These are phyloP conservation scores for Coelopa pilipes DNA, from an alignment of 2,888 invertebrate species.

Conservation along the genomic window DNA sequence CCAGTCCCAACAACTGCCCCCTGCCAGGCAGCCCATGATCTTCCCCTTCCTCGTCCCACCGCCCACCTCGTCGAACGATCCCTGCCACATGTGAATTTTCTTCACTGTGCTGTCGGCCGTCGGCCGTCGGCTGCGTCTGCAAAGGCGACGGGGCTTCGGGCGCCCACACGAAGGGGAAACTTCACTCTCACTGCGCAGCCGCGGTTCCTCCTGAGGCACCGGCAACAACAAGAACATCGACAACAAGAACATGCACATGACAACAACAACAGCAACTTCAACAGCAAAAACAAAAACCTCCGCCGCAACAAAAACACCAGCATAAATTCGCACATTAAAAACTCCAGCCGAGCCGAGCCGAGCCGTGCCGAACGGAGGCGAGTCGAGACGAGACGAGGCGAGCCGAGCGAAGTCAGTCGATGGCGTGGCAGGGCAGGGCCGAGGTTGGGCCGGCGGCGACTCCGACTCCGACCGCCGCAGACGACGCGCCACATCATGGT, in stretches of 20 bases:
- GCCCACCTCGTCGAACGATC: no score
- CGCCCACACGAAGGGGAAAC: slow-evolving; percentile 12
- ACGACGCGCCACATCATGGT: slow-evolving; percentile 15
- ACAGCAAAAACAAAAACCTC: not conserved
- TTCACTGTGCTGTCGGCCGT: no score
- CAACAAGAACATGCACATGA: not conserved
- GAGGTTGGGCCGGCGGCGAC: no score
- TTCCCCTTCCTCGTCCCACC: no score
- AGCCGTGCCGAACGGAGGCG: not conserved
- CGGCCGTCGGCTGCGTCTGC: slow-evolving; percentile 19
- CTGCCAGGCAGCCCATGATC: no score
- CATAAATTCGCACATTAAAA: not conserved
- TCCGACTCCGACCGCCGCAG: no score
- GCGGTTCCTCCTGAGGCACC: not conserved
- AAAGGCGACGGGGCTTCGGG: not conserved
- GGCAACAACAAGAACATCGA: not conserved
- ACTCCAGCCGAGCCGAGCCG: not conserved
- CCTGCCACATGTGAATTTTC: no score
- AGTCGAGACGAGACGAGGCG: no score
- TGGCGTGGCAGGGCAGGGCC: no score
- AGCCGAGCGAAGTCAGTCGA: not conserved
- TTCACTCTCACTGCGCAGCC: slow-evolving; percentile 28
- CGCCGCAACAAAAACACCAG: not conserved
- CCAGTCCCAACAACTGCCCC: no score
- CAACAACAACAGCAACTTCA: not conserved